Evolutionary conservation across 30 jellyfish, hydroid and myxozoan species (phyloP).

Genomic region (Hydractinia echinata): DNA sequence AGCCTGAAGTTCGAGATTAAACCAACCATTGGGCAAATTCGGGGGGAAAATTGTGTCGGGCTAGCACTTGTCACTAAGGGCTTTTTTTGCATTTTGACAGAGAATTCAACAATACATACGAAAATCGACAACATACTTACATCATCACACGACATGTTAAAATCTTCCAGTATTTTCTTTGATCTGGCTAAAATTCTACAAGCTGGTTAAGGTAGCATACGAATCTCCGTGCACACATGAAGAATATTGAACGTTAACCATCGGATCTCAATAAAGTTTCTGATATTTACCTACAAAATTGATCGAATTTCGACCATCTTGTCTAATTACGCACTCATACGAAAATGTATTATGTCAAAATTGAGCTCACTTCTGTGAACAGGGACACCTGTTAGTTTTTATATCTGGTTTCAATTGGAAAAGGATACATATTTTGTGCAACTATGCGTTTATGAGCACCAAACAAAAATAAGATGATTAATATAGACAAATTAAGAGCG

Average conservation of each 20-base stretch:
- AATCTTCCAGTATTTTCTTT: conserved; percentile 62
- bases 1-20: too few relatives aligned
- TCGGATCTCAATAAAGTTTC: too few relatives aligned
- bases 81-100: too few relatives aligned
- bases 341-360: neutral
- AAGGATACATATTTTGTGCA: conserved; percentile 88
- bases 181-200: conserved; percentile 69
- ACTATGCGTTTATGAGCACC: conserved; percentile 89
- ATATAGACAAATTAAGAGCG: conserved; percentile 44
- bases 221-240: too few relatives aligned
- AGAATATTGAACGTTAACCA: too few relatives aligned
- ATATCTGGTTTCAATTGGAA: neutral
- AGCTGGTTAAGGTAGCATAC: neutral
- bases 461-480: conserved; percentile 41
- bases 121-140: conserved; percentile 24
- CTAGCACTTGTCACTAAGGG: too few relatives aligned
- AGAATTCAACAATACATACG: too few relatives aligned
- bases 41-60: too few relatives aligned
- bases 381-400: neutral
- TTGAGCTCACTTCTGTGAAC: neutral
- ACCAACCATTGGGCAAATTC: too few relatives aligned
- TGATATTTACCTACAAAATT: too few relatives aligned
- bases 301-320: neutral
- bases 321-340: neutral
- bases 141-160: conserved; percentile 97